Evolutionary conservation across 2,797 vertebrate genomes (phyloP), one percentile per base, ranked within the genome.

Genomic region (Pantherophis alleghaniensis): DNA sequence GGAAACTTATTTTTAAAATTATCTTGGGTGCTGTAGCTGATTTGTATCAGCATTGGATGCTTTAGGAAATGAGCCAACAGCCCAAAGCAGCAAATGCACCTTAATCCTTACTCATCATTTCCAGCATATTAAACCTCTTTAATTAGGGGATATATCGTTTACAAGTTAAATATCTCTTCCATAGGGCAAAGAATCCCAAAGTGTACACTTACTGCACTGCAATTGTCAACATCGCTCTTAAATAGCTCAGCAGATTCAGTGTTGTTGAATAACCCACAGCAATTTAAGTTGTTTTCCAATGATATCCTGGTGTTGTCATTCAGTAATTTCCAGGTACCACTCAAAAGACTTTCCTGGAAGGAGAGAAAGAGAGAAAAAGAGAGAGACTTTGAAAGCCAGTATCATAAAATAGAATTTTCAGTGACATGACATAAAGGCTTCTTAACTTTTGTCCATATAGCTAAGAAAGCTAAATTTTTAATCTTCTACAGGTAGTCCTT

Each of bases 191-290:
- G 60, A 24, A 28, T 55, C 56, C 69, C 83, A 51, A 2, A 83
- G 24, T 91, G 6, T 59, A 55, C 89, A 89, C 98, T 98, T 96
- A 99, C 98, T 60, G 98, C 98, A 0, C 0, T 87, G 94, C 99
- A 99, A 22, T 7, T 60, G 0, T n/a, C 2, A 0, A 95, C 1
- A 14, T 99, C 98, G 1, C 7, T 4, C 0, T 94, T 92, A 95
- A 97, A 98, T 12, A 74, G 57, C 94, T 86, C 0, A 0, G 0
- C 1, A 0, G 93, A 86, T 24, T 51, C 96, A 0, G 97, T 98
- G 86, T 88, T 92, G 95, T 99, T 99, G 92, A 98, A 97, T 92
- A 99, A 97, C 13, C 99, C 99, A 37, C 99, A 99, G 96, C 99
- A 99, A 96, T 99, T 95, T 93, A 99, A 97, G 90, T 97, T 98